Evolutionary conservation across 1,140 invertebrate genomes (phyloP).

Genomic region (Drosophila burlai): DNA sequence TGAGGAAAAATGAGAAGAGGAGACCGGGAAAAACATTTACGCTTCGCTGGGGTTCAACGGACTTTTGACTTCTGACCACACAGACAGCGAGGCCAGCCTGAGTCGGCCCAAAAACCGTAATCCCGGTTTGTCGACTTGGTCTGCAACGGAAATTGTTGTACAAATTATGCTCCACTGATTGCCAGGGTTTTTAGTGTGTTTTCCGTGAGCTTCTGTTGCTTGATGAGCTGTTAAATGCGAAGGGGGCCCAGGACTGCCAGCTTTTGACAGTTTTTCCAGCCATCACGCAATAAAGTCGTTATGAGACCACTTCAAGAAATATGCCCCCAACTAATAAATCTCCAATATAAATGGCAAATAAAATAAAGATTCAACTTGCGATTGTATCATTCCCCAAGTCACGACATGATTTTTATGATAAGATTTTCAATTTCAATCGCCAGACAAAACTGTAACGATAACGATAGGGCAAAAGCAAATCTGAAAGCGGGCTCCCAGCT

Average conservation of each 20-base stretch:
- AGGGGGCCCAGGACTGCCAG: background rate
- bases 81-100: conserved; percentile 18
- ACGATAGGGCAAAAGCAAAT: conserved; percentile 42
- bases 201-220: conserved; percentile 25
- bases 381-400: conserved; percentile 45
- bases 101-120: conserved; percentile 11
- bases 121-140: conserved; percentile 33
- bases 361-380: conserved; percentile 52
- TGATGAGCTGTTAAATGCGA: conserved; percentile 73
- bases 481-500: background rate
- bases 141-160: conserved; percentile 73
- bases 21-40: conserved; percentile 62
- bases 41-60: conserved; percentile 69
- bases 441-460: conserved; percentile 35
- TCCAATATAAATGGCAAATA: conserved; percentile 54
- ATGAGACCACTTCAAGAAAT: conserved; percentile 65
- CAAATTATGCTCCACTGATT: conserved; percentile 73
- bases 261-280: conserved; percentile 58
- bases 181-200: conserved; percentile 48
- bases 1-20: conserved; percentile 19
- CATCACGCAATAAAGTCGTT: conserved; percentile 59
- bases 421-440: conserved; percentile 74
- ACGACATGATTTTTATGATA: conserved; percentile 67
- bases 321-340: conserved; percentile 62
- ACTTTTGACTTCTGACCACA: conserved; percentile 75